Base-by-base conservation (phyloP, 2,797 vertebrate genomes). In the Sylvia borin region DNA sequence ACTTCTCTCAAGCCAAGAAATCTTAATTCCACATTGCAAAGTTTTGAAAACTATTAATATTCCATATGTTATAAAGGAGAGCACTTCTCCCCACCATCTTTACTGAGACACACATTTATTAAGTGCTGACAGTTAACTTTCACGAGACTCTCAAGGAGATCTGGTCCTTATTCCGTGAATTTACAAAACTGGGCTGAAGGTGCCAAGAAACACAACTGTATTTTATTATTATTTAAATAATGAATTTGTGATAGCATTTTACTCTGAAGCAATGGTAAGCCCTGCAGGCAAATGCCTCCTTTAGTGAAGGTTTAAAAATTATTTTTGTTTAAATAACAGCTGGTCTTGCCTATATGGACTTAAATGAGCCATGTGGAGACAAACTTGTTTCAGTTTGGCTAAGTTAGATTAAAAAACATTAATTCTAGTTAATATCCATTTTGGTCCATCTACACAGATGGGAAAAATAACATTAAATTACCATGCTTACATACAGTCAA, bases 181-280 rank as follows among this genome's bases (percentile, higher is more conserved):
- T 91, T 64, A 90, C 29, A 88, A 83, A 88, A 90, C 19, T 10
- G 10, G 36, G 67, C 36, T 78, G 70, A 83, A 90, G 64, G 58
- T 19, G 87, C 85, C 95, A 94, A 94, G 85, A 91, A 95, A 76
- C 60, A 79, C 92, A 92, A 95, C 70, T 76, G 92, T 60, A 79
- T 92, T 87, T 95, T 92, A 90, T 94, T 95, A 94, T 78, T 92
- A 68, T 78, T 92, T 83, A 83, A 94, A 95, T 75, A 91, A 88
- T 73, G 58, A 88, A 78, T 81, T 83, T 57, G 61, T 60, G 91
- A 92, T 77, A 91, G 78, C 72, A 78, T 84, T 94, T 92, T 67
- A 58, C 70, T 92, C 87, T 25, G 45, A 92, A 91, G 81, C 13
- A 7, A 51, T 34, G 29, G 34, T 48, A 85, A 80, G 42, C 65